Evolutionary conservation across 2,888 invertebrate species (phyloP).

Genomic region (Lasioglossum marginatum): DNA sequence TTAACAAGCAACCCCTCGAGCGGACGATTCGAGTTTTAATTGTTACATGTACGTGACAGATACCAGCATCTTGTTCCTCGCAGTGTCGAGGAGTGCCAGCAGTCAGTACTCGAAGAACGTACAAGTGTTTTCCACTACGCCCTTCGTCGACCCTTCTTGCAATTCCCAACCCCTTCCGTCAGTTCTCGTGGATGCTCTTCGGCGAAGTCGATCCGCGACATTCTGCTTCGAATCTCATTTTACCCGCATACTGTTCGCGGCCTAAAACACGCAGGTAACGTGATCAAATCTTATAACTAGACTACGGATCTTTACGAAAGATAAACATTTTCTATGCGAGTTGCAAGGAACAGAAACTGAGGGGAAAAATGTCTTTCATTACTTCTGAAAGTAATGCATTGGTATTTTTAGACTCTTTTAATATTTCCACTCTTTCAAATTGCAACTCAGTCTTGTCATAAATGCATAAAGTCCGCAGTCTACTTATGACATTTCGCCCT

Average conservation of each 20-base stretch:
- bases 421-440: too few relatives aligned
- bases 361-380: too few relatives aligned
- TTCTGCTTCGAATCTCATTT: slow-evolving; percentile 45
- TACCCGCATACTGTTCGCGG: neutral
- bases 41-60: slow-evolving; percentile 65
- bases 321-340: too few relatives aligned
- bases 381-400: too few relatives aligned
- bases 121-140: slow-evolving; percentile 65
- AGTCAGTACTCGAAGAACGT: slow-evolving; percentile 62
- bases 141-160: slow-evolving; percentile 39
- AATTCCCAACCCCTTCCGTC: slow-evolving; percentile 54
- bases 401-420: too few relatives aligned
- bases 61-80: slow-evolving; percentile 49
- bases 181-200: slow-evolving; percentile 26
- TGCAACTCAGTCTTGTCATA: neutral
- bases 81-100: slow-evolving; percentile 62
- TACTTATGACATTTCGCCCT: neutral
- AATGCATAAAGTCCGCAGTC: neutral
- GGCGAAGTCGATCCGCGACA: slow-evolving; percentile 51
- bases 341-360: too few relatives aligned
- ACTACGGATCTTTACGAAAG: too few relatives aligned
- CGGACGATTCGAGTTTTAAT: slow-evolving; percentile 71
- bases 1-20: slow-evolving; percentile 40
- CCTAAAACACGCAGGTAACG: neutral
- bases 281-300: slow-evolving; percentile 3